Base-by-base conservation (phyloP, 1,140 invertebrate genomes). In the Triops cancriformis region DNA sequence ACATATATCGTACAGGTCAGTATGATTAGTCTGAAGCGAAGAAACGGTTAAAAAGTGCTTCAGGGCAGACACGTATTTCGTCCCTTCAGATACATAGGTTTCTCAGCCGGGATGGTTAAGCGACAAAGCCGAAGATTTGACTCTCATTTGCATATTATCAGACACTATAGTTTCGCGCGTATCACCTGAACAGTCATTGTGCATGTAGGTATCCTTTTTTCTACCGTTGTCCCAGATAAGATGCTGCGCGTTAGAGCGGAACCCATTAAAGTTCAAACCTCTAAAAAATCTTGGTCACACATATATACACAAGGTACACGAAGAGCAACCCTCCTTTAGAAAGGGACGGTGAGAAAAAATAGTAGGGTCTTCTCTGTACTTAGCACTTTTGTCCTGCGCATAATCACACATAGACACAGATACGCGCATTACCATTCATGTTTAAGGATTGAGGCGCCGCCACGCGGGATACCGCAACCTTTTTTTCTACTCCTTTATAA, bases 131-230 rank as follows among this genome's bases (percentile, higher is more conserved):
- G 23, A 64, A 64, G 14, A 14, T 64, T 14, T 64, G 18, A n/a
- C 14, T 64, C 51, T 64, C 51, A 64, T 64, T 64, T 64, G 51
- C 51, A 64, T 64, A 64, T 64, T 23, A 64, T 64, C 51, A 64
- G 23, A 18, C 51, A 18, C 51, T n/a, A n/a, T n/a, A 64, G 51
- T 23, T 64, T 6, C n/a, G 51, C 51, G 18, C 51, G 51, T 64
- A 64, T 18, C 14, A n/a, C 51, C 51, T 64, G 23, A 64, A 64
- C 51, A 64, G 51, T 64, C 51, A 23, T 64, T n/a, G 51, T 64
- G 14, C 51, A 64, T 12, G 23, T 64, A 64, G 9, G 51, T 64
- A 64, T n/a, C 51, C n/a, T 18, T 64, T 64, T 23, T 64, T n/a
- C 1, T 64, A 23, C 51, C 7, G 51, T 10, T 18, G 51, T 64